Conservation (phyloP, 2,113 vertebrate genomes). For the Hippocampus mohnikei region DNA sequence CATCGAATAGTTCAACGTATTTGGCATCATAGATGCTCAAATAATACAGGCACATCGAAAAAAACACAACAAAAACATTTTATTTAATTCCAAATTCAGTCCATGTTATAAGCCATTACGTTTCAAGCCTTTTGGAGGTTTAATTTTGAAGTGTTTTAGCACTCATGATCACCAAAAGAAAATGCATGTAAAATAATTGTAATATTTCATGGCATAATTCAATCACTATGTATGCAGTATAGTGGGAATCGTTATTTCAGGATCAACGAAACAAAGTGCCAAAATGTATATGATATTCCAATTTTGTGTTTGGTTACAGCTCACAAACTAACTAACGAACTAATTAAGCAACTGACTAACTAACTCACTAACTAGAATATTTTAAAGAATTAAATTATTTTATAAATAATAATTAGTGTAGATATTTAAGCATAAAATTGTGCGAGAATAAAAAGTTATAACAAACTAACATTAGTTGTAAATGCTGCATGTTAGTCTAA, state of each 20-base stretch:
- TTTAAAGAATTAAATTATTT: too few relatives aligned
- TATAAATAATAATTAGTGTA: not conserved
- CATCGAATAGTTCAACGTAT: not conserved
- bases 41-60: not conserved
- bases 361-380: not conserved
- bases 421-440: not conserved
- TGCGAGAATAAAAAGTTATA: not conserved
- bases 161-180: not conserved
- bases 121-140: not conserved
- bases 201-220: not conserved
- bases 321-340: not conserved
- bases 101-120: not conserved
- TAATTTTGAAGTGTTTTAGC: not conserved
- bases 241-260: not conserved
- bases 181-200: not conserved
- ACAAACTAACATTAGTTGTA: not conserved
- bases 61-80: not conserved
- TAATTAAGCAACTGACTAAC: not conserved
- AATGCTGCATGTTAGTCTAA: not conserved
- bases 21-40: not conserved
- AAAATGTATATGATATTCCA: not conserved
- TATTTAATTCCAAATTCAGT: not conserved
- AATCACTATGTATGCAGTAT: not conserved
- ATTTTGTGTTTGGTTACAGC: not conserved
- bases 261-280: not conserved